These are phyloP conservation scores for Sebastes kiyomatsui DNA, from an alignment of 2,797 vertebrate genomes.

Conservation along the genomic window DNA sequence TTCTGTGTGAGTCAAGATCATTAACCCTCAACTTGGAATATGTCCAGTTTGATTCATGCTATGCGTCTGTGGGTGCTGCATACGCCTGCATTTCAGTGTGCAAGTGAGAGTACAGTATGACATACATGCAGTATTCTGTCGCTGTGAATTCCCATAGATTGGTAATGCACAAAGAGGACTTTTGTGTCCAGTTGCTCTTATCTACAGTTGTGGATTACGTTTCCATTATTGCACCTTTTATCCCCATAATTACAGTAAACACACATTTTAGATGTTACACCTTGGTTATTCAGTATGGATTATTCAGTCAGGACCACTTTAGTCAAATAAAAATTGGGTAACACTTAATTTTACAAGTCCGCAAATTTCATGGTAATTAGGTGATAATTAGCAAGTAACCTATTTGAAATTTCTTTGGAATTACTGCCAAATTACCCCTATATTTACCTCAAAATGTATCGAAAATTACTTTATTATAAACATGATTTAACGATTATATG, in stretches of 20 bases:
- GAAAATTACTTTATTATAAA: no score
- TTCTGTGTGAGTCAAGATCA: neutral
- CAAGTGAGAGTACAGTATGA: neutral
- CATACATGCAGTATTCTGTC: neutral
- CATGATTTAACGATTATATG: fast-evolving
- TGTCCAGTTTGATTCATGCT: neutral
- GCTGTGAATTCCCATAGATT: neutral
- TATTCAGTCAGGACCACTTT: neutral
- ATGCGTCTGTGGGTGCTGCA: neutral
- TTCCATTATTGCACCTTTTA: neutral
- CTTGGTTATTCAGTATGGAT: neutral
- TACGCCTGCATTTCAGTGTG: neutral
- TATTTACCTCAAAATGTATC: no score
- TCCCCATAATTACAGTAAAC: neutral
- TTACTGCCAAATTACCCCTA: no score
- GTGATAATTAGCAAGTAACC: no score
- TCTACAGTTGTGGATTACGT: neutral
- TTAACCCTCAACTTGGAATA: slow-evolving; percentile 3
- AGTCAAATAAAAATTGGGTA: no score
- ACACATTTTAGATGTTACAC: neutral
- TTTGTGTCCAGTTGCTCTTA: neutral
- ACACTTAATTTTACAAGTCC: no score
- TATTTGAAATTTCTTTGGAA: no score
- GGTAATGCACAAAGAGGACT: neutral
- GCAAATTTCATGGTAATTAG: no score